Conservation (phyloP, 2,113 vertebrate species). For the Eretmochelys imbricata region DNA sequence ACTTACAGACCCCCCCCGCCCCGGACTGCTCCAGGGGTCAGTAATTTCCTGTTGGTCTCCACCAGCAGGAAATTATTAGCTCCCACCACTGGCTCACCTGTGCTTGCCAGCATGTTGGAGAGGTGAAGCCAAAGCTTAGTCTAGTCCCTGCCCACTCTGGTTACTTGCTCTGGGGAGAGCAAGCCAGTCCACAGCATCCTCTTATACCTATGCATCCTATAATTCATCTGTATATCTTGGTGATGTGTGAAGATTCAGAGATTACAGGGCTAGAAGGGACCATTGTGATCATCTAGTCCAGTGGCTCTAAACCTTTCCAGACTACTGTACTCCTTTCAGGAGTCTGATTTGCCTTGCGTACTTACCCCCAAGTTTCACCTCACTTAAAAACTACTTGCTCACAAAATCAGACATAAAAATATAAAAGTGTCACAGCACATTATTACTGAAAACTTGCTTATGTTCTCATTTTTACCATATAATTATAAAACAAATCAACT, state of each 20-base stretch:
- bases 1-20: no score
- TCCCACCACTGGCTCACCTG: not conserved
- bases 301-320: no score
- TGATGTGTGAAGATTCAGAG: not conserved
- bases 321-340: no score
- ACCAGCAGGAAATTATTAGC: not conserved
- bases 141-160: not conserved
- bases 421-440: no score
- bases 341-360: no score
- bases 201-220: not conserved
- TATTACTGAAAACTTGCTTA: no score
- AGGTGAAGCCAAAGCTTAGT: not conserved
- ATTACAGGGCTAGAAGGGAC: not conserved
- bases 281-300: no score
- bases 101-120: accelerated
- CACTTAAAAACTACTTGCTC: no score
- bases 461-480: no score
- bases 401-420: no score
- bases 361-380: no score
- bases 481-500: no score
- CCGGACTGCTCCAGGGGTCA: not conserved
- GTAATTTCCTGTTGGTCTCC: not conserved
- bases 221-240: not conserved
- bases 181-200: not conserved
- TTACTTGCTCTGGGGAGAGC: not conserved